phyloP scores from a whole-genome alignment of 1,140 invertebrate genomes.

The Drosophila navojoa region DNA sequence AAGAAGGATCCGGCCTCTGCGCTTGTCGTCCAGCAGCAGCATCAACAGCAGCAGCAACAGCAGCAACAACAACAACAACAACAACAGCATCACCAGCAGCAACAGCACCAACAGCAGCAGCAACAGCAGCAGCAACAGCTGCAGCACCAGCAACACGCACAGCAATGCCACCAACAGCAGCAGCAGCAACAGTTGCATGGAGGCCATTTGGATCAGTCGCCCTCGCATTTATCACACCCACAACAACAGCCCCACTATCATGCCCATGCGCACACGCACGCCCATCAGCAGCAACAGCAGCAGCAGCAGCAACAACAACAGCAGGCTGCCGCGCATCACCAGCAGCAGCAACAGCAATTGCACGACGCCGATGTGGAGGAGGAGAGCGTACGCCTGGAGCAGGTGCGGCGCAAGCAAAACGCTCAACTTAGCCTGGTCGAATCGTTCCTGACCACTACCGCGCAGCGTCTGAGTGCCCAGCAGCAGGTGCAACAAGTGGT shows the following conservation, averaged over 20 bases:
- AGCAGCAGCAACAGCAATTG: conserved; percentile 51
- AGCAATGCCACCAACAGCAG: conserved; percentile 36
- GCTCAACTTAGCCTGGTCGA: conserved; percentile 81
- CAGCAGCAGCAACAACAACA: conserved; percentile 54
- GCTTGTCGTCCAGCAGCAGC: conserved; percentile 28
- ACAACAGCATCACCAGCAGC: neutral
- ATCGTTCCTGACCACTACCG: conserved; percentile 78
- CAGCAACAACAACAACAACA: conserved; percentile 19
- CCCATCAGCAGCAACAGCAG: conserved; percentile 55
- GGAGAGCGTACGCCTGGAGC: conserved; percentile 62
- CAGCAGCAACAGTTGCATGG: conserved; percentile 47
- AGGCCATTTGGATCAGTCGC: conserved; percentile 52
- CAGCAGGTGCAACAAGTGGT: conserved; percentile 82
- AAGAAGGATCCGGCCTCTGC: conserved; percentile 59
- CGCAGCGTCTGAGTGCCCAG: conserved; percentile 77
- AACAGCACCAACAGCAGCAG: neutral
- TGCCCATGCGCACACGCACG: conserved; percentile 46
- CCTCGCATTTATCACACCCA: conserved; percentile 41
- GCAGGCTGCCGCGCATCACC: conserved; percentile 29
- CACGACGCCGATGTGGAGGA: conserved; percentile 73
- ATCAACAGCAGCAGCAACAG: conserved; percentile 31
- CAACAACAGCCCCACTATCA: conserved; percentile 37
- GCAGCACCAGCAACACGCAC: conserved; percentile 40
- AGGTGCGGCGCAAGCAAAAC: conserved; percentile 78
- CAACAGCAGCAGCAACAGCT: conserved; percentile 34